Evolutionary conservation across 2,113 vertebrate genomes (phyloP), one percentile per base, ranked within the genome.

Genomic region (Oostethus manadensis): DNA sequence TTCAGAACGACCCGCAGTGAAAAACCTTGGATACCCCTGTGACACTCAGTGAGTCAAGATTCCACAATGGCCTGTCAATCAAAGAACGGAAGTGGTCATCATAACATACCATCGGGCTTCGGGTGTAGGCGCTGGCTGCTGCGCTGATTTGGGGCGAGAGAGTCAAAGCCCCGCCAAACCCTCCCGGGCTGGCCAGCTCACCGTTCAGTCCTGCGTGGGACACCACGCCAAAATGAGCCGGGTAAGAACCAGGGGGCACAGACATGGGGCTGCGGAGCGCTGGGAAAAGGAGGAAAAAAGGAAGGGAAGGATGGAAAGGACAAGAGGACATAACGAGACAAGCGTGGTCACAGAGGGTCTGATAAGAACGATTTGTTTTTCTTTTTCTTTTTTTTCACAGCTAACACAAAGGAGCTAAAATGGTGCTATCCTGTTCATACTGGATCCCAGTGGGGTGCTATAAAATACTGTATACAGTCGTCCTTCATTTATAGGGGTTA

Each of bases 201-300:
- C 92, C 90, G 0, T 90, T 93, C 69, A 97, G 89, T 35, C 90
- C 62, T 14, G 90, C 57, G 16, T 93, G 93, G 69, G 93, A 90
- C 78, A 92, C 86, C 79, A 92, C 76, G 45, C 90, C 91, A 35
- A 94, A 91, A 68, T 94, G 91, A n/a, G 93, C 73, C 0, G 87
- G 66, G 76, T 92, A 95, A 48, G 92, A 88, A 77, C 90, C 84
- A 20, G 91, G 77, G 69, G 92, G 60, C 77, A 89, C 84, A 50
- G 89, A 89, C 82, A 93, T 85, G 15, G 94, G 90, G 73, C 92
- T 95, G 85, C 91, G 85, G 73, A 94, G 87, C 74, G 91, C 95
- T 96, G 82, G 70, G 48, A 40, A 20, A 21, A 35, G 26, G 8
- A 38, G n/a, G 53, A 40, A 13, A n/a, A 40, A 17, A 16, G 23